Percentiles rank a stretch among this genome's conserved stretches.
These are phyloP conservation scores for Microcebus ravelobensis DNA, from an alignment of 2,113 vertebrate species.

Conservation along the genomic window DNA sequence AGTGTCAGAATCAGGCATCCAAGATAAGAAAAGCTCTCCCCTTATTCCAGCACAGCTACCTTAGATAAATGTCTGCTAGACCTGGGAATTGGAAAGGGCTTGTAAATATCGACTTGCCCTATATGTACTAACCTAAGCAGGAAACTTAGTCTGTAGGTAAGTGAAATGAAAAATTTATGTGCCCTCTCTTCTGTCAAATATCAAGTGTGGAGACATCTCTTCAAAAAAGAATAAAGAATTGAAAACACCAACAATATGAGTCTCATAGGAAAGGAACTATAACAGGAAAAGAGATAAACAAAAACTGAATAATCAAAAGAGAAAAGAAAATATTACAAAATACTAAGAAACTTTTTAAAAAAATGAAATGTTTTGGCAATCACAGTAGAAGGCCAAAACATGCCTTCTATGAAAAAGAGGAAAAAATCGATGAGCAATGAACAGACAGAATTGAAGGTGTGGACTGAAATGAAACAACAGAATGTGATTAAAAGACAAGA, in stretches of 20 bases:
- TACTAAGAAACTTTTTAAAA: not conserved
- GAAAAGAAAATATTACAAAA: not conserved
- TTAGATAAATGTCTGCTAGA: not conserved
- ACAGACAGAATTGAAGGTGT: not conserved
- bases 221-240: not conserved
- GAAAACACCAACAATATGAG: not conserved
- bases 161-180: not conserved
- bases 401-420: not conserved
- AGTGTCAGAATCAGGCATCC: not conserved
- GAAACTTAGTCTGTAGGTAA: not conserved
- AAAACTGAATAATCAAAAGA: not conserved
- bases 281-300: not conserved
- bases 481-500: not conserved
- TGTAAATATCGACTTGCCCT: not conserved
- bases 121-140: not conserved
- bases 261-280: not conserved
- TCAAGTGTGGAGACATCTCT: not conserved
- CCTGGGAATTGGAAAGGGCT: not conserved
- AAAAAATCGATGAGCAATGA: not conserved
- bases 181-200: not conserved
- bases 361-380: not conserved
- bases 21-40: not conserved
- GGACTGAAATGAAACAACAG: not conserved
- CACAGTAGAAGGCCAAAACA: not conserved
- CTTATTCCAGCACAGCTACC: not conserved